Percentiles rank a stretch among this genome's conserved stretches.
These are phyloP conservation scores for Cantharis flavilabris DNA, from an alignment of 2,888 invertebrate genomes.

Conservation along the genomic window DNA sequence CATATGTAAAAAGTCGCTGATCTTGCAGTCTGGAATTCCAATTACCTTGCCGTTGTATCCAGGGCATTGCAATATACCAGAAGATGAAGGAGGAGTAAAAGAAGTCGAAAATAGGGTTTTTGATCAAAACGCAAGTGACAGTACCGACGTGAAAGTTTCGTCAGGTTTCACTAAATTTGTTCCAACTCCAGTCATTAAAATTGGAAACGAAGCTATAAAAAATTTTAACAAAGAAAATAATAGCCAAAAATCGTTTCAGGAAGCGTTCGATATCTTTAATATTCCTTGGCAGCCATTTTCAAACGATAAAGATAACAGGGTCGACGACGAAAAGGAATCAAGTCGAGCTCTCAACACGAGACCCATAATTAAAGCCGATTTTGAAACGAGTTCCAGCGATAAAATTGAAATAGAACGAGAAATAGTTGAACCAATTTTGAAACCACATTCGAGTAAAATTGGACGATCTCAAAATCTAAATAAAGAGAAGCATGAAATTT, in stretches of 20 bases:
- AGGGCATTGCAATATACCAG: slow-evolving; percentile 75
- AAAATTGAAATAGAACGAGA: slow-evolving; percentile 55
- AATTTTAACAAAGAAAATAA: slow-evolving; percentile 35
- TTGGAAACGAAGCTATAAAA: slow-evolving; percentile 51
- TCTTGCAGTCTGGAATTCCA: slow-evolving; percentile 74
- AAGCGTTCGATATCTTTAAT: slow-evolving; percentile 57
- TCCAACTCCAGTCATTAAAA: slow-evolving; percentile 53
- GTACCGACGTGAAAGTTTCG: slow-evolving; percentile 8
- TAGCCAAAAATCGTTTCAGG: slow-evolving; percentile 39
- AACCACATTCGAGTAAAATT: slow-evolving; percentile 63
- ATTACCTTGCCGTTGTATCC: slow-evolving; percentile 74
- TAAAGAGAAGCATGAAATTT: slow-evolving; percentile 61
- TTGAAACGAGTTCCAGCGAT: slow-evolving; percentile 4
- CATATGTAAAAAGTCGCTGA: slow-evolving; percentile 76
- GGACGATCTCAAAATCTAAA: slow-evolving; percentile 57
- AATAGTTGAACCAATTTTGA: slow-evolving; percentile 76
- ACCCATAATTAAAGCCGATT: slow-evolving; percentile 34
- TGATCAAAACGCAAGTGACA: slow-evolving; percentile 7
- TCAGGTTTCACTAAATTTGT: slow-evolving; percentile 43
- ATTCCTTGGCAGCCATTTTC: slow-evolving; percentile 61
- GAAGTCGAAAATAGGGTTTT: slow-evolving; percentile 3
- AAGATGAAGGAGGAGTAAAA: slow-evolving; percentile 48
- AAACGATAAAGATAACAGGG: slow-evolving; percentile 53
- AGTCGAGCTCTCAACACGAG: slow-evolving; percentile 63
- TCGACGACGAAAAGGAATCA: slow-evolving; percentile 58